Evolutionary conservation across 2,113 vertebrate genomes (phyloP), one percentile per base, ranked within the genome.

Genomic region (Rostratula benghalensis): DNA sequence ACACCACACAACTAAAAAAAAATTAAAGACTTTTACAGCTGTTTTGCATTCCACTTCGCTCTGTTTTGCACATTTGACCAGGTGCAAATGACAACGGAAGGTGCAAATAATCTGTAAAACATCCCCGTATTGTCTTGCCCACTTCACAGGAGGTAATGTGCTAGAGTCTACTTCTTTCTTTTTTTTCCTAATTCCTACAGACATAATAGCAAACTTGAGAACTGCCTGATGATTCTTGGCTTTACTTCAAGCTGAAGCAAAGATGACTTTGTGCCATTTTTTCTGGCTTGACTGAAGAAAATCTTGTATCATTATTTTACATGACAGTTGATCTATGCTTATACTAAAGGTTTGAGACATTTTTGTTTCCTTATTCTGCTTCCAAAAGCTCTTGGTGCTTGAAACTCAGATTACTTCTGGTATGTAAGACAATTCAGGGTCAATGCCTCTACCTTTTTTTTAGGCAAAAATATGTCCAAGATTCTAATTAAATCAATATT

Each of bases 291-390:
- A 84, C 70, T 89, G 83, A 93, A 87, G 91, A 69, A 94, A 96
- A 87, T 91, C 89, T 94, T 87, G 45, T 92, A 53, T 80, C 59
- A 79, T 97, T 96, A 96, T 83, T 91, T 85, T 76, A 75, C 35
- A 57, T 96, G 94, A 93, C 94, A 96, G 76, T 39, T 95, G 92
- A 94, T 93, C 90, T 92, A 53, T 92, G 92, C 92, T 95, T 96
- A 94, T 90, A 83, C 86, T 96, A 95, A 96, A 91, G 76, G 83
- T 93, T 94, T 87, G 77, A 95, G 95, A 96, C 22, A 0, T 84
- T 89, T 93, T 53, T 79, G 86, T 96, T 93, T 92, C 87, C 45
- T 95, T 71, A 54, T 71, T 93, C 65, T 79, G n/a, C 65, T 93
- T 93, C 87, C 41, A 87, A 87, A 87, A 37, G 59, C 9, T 3